These are phyloP conservation scores for Myiothlypis chrysogaster DNA, from an alignment of 2,797 vertebrate genomes.

Conservation along the genomic window DNA sequence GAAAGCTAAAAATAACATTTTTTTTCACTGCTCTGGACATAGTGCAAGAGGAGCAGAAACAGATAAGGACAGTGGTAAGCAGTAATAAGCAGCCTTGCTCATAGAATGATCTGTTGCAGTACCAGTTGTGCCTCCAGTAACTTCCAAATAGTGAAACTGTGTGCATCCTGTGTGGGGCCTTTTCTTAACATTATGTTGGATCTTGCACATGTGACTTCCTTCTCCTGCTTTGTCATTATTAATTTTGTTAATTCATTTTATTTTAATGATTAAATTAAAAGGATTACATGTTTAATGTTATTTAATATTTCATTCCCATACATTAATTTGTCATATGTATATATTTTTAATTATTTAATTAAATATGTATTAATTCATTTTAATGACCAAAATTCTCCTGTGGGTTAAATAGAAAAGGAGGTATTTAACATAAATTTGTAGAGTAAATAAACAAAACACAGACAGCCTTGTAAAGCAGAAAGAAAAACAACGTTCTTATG, in stretches of 20 bases:
- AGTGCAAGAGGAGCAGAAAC: not conserved
- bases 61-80: not conserved
- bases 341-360: constrained; percentile 24
- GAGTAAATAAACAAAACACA: constrained; percentile 71
- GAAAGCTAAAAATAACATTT: not conserved
- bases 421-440: constrained; percentile 62
- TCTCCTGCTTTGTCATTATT: not conserved
- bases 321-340: not conserved
- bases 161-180: not conserved
- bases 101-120: not conserved
- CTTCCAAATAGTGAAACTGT: not conserved
- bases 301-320: not conserved
- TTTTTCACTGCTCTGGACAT: not conserved
- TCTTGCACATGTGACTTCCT: not conserved
- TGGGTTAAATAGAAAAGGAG: constrained; percentile 40
- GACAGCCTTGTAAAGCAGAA: constrained; percentile 58
- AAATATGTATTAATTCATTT: constrained; percentile 18
- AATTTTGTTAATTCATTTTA: not conserved
- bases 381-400: constrained; percentile 42
- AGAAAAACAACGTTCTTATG: constrained; percentile 63
- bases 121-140: not conserved
- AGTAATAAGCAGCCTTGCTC: not conserved
- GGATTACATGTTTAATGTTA: not conserved
- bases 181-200: not conserved
- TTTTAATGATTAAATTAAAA: not conserved